phyloP scores from a whole-genome alignment of 2,888 invertebrate genomes.

The Nomada fucata region DNA sequence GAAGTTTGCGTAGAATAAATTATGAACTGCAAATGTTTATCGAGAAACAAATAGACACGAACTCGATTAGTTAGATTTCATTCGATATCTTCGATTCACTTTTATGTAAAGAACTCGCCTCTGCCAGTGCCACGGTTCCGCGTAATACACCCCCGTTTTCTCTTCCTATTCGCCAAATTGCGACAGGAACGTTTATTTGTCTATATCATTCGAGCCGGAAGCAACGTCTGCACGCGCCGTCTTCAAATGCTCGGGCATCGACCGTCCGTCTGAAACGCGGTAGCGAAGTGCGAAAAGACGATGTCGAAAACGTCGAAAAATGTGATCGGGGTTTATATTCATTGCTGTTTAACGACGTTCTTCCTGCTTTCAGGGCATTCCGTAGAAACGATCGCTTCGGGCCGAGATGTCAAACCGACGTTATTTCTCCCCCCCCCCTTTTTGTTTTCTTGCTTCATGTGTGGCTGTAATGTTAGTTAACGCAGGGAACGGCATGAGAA shows the following conservation, averaged over 20 bases:
- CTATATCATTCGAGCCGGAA: constrained; percentile 1
- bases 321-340: background rate
- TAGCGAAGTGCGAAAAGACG: constrained; percentile 13
- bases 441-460: constrained; percentile 8
- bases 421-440: background rate
- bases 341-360: background rate
- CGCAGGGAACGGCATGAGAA: background rate
- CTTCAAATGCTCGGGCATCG: constrained; percentile 30
- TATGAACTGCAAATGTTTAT: too few species aligned
- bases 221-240: background rate
- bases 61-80: too few species aligned
- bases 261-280: constrained; percentile 29
- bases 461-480: background rate
- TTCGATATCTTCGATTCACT: too few species aligned
- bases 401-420: background rate
- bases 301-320: background rate
- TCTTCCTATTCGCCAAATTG: too few species aligned
- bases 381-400: too few species aligned
- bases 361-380: too few species aligned
- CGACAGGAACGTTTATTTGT: background rate
- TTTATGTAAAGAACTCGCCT: too few species aligned
- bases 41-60: too few species aligned
- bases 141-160: too few species aligned
- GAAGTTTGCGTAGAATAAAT: too few species aligned
- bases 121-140: too few species aligned